Percentiles rank a stretch among this genome's conserved stretches.
These are phyloP conservation scores for Morpho deidamia DNA, from an alignment of 2,888 invertebrate species.

Conservation along the genomic window DNA sequence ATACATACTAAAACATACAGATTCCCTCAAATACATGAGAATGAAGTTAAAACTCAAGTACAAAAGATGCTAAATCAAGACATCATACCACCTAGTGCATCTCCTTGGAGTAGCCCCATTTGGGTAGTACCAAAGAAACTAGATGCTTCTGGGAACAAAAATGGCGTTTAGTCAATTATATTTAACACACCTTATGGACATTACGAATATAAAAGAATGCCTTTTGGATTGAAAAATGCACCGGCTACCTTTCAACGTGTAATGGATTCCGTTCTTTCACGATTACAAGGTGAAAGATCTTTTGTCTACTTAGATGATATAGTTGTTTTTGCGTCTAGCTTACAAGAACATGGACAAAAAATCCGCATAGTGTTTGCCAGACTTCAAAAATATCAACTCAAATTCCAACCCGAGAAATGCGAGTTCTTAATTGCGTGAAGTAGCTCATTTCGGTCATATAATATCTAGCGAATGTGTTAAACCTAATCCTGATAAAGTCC, in stretches of 20 bases:
- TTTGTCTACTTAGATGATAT: conserved; percentile 38
- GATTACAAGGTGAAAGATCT: conserved; percentile 28
- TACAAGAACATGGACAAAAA: conserved; percentile 37
- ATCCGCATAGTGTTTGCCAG: conserved; percentile 12
- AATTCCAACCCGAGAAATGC: conserved; percentile 33
- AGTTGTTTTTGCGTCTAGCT: conserved; percentile 30
- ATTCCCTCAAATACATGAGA: conserved; percentile 31
- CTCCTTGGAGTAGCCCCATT: conserved; percentile 27
- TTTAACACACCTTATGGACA: background rate
- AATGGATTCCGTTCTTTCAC: conserved; percentile 23
- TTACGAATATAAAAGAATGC: conserved; percentile 20
- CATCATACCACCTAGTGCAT: conserved; percentile 26
- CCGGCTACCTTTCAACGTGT: conserved; percentile 23
- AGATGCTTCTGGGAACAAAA: conserved; percentile 25
- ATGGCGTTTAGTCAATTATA: background rate
- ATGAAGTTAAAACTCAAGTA: conserved; percentile 31
- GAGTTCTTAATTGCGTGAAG: conserved; percentile 30
- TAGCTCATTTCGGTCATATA: conserved; percentile 28
- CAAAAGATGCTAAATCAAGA: conserved; percentile 27
- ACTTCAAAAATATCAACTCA: conserved; percentile 14
- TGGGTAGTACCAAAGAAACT: conserved; percentile 30
- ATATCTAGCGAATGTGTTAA: conserved; percentile 30
- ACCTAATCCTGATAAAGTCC: conserved; percentile 27
- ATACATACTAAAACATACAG: conserved; percentile 34
- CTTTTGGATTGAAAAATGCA: conserved; percentile 22